Evolutionary conservation across 1,140 invertebrate species (phyloP), one percentile per base, ranked within the genome.

Genomic region (Heliothis subflexa): DNA sequence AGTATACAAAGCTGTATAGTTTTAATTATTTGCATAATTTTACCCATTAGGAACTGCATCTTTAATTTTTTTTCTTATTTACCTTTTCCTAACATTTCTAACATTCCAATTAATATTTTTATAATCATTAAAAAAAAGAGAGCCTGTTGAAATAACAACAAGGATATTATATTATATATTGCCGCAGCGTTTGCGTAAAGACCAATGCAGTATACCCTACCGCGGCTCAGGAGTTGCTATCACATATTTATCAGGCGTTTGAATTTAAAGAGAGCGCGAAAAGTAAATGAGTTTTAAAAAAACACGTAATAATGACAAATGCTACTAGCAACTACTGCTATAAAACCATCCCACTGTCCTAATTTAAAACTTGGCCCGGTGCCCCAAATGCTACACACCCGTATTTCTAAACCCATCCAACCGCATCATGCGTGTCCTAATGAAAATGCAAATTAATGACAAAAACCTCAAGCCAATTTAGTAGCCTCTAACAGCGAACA

Each of bases 301-400:
- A 12, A 18, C 18, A 66, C 33, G 4, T 11, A 3, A 2, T 64
- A 7, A 13, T n/a, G 33, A 16, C 9, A 18, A 64, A 64, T 45
- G 10, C 7, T 33, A 14, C 18, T 55, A 16, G 33, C 40, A 45
- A 33, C 16, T 62, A n/a, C 28, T 14, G 7, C n/a, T 45, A 11
- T 45, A 33, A 11, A 28, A 45, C 40, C 12, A 18, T 64, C 33
- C 61, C 13, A 66, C 40, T 66, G 40, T 66, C 62, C 62, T 0
- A 66, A 66, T 66, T 66, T 66, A 66, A 66, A 66, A 28, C 18
- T 54, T 71, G 66, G 66, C 66, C 13, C 21, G 28, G 52, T 71
- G 66, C 50, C 66, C 47, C 52, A 47, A 11, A 40, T 62, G 18
- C 7, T 18, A 2, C 25, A 33, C 13, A 40, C 16, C 33, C 33